These are phyloP conservation scores for Ondatra zibethicus DNA, from an alignment of 2,113 vertebrate species.

Conservation along the genomic window DNA sequence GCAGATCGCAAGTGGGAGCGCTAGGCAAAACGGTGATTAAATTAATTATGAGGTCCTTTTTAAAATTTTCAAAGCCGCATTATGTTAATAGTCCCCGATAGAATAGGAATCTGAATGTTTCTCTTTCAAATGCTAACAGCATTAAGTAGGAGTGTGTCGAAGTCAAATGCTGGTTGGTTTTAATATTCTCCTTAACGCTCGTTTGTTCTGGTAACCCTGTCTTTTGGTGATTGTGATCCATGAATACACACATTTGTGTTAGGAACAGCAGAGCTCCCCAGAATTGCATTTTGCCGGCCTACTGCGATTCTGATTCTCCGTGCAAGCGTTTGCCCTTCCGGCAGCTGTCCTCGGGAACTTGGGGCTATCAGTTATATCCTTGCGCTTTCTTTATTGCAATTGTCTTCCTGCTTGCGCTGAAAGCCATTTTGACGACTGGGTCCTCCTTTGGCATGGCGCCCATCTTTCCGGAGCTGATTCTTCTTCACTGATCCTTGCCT, in stretches of 20 bases:
- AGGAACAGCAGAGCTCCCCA: neutral
- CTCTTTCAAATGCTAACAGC: slow-evolving; percentile 5
- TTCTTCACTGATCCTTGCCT: neutral
- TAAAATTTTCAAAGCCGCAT: slow-evolving; percentile 57
- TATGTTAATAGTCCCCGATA: slow-evolving; percentile 70
- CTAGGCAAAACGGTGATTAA: slow-evolving; percentile 64
- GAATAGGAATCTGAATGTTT: slow-evolving; percentile 58
- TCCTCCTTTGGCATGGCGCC: neutral
- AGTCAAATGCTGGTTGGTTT: slow-evolving; percentile 19
- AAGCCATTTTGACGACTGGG: neutral
- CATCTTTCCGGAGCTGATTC: neutral
- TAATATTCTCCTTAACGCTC: slow-evolving; percentile 55
- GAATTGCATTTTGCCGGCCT: neutral
- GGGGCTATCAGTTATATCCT: fast-evolving
- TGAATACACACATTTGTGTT: neutral
- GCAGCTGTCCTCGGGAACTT: too few species aligned
- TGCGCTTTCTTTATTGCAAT: neutral
- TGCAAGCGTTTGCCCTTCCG: neutral
- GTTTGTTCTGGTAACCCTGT: slow-evolving; percentile 28
- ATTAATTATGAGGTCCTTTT: slow-evolving; percentile 80
- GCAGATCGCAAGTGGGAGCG: slow-evolving; percentile 48
- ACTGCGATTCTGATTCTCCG: neutral
- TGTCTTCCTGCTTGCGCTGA: neutral
- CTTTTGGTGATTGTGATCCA: slow-evolving; percentile 46
- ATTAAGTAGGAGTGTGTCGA: slow-evolving; percentile 41